phyloP scores from a whole-genome alignment of 2,797 vertebrate genomes.

The Acanthornis magna region DNA sequence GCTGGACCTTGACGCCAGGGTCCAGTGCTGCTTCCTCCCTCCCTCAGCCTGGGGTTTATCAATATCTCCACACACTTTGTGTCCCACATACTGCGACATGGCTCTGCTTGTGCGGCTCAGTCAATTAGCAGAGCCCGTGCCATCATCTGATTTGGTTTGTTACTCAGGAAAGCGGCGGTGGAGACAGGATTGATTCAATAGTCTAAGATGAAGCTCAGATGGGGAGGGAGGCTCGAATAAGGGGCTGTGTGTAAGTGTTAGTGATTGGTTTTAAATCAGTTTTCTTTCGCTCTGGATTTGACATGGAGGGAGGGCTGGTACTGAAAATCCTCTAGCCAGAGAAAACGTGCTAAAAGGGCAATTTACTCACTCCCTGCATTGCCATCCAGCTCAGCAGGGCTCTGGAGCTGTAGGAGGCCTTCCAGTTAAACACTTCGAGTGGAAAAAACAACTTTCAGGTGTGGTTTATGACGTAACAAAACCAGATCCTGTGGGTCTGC shows the following conservation, averaged over 20 bases:
- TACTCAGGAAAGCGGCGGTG: constrained; percentile 36
- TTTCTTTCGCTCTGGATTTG: constrained; percentile 44
- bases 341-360: constrained; percentile 68
- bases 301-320: background rate
- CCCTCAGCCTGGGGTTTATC: constrained; percentile 1
- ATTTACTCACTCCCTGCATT: constrained; percentile 65
- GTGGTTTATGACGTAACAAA: background rate
- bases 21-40: background rate
- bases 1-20: background rate
- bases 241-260: constrained; percentile 41
- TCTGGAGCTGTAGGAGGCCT: constrained; percentile 51
- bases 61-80: background rate
- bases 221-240: constrained; percentile 26
- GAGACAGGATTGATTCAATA: constrained; percentile 59
- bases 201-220: constrained; percentile 44
- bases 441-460: constrained; percentile 60
- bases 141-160: constrained; percentile 62
- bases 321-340: constrained; percentile 48
- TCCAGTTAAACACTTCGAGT: constrained; percentile 65
- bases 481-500: background rate
- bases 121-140: constrained; percentile 63
- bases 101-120: constrained; percentile 5
- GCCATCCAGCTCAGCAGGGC: constrained; percentile 59
- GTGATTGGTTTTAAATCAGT: constrained; percentile 71
- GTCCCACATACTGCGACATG: constrained; percentile 33